Evolutionary conservation across 2,888 invertebrate species (phyloP).

Genomic region (Dasypolia templi): DNA sequence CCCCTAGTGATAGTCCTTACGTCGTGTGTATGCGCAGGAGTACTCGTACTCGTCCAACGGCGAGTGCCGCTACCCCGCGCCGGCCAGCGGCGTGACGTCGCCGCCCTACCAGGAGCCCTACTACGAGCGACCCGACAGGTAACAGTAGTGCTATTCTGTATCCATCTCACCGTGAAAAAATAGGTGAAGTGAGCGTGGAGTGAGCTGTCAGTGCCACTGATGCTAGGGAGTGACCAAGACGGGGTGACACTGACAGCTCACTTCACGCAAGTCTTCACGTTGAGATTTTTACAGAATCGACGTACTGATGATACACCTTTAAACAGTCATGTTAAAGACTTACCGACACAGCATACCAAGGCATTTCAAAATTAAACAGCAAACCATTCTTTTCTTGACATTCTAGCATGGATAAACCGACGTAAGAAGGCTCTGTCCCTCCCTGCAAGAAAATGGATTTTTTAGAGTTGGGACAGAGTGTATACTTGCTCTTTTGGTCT

Average conservation of each 20-base stretch:
- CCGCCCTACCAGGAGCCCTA: constrained; percentile 76
- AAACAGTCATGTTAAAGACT: too few species aligned
- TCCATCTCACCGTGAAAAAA: too few species aligned
- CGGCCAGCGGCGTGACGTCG: constrained; percentile 64
- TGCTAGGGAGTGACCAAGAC: too few species aligned
- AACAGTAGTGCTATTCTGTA: too few species aligned
- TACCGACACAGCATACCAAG: neutral
- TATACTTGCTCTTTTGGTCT: neutral
- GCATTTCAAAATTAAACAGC: neutral
- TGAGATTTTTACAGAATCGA: too few species aligned
- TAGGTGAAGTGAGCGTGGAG: too few species aligned
- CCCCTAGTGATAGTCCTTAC: too few species aligned
- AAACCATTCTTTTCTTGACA: neutral
- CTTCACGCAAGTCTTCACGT: too few species aligned
- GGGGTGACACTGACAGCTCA: too few species aligned
- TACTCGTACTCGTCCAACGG: constrained; percentile 82
- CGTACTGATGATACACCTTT: neutral
- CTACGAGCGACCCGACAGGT: constrained; percentile 79
- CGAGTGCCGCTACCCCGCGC: constrained; percentile 75
- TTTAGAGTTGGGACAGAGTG: neutral
- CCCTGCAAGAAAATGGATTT: neutral
- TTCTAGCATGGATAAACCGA: neutral
- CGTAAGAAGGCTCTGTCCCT: neutral
- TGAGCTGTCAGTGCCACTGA: too few species aligned
- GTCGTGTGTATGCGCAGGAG: constrained; percentile 71